Evolutionary conservation across 2,113 vertebrate species (phyloP), one percentile per base, ranked within the genome.

Genomic region (Leptodactylus fuscus): DNA sequence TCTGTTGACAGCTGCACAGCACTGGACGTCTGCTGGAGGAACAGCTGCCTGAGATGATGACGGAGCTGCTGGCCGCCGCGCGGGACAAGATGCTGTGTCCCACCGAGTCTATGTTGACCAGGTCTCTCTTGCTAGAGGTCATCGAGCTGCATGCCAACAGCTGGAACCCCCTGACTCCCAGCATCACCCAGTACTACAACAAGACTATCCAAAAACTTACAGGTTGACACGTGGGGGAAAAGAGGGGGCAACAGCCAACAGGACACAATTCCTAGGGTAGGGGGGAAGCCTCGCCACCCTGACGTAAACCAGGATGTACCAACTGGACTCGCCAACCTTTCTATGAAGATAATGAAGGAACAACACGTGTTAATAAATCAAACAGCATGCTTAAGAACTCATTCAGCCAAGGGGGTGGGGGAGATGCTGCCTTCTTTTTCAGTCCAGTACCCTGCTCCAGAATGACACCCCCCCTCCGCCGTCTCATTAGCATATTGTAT

Each of bases 151-250:
- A 99, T 0, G 98, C 98, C 88, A 98, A 98, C 92, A 96, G 91
- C 92, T 99, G 98, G 98, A 96, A 95, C 93, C 98, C 97, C 60
- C 94, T 99, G 91, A 98, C 95, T 0, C 96, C 96, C 41, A 95
- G 96, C 90, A 99, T 98, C 92, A 97, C 95, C 0, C 97, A 98
- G 86, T 99, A 99, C 96, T 99, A 99, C 95, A 97, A 98, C 94
- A 97, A 96, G 89, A 99, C 98, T 95, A 98, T 99, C 95, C 97
- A 97, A 86, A 99, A 97, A 95, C 96, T 99, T 91, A 99, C 97
- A 2, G 96, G 96, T 88, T 96, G 93, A 79, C 12, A 15, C 16
- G 81, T 86, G 75, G 87, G 89, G 60, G 18, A 3, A 18, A 87
- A 86, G 36, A 24, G 41, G 24, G 22, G 73, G 75, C 29, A 67